Evolutionary conservation across 2,113 vertebrate genomes (phyloP), one percentile per base, ranked within the genome.

Genomic region (Ranitomeya variabilis): DNA sequence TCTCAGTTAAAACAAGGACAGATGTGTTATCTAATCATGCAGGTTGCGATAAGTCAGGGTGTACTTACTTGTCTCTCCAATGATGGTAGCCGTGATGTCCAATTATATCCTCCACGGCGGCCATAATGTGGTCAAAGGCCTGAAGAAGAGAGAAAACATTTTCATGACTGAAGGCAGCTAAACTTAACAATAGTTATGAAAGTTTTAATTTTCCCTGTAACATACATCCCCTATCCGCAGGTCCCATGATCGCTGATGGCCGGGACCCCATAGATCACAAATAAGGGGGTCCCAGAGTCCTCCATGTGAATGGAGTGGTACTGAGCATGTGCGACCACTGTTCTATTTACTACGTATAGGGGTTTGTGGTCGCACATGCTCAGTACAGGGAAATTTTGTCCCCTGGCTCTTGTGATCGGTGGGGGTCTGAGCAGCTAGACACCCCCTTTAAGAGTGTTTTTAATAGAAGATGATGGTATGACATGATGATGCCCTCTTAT

Each of bases 61-160:
- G 59, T 21, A 95, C 96, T 95, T 92, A 98, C 97, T 97, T 99
- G 95, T 98, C 98, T 91, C 98, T 95, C 98, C 98, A 99, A 95
- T 99, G 97, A 92, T 99, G 97, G 89, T 99, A 99, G 55, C 98
- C 98, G 5, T 98, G 97, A 87, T 98, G 96, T 16, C 98, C 98
- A 74, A 98, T 97, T 0, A 99, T 96, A 94, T 99, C 98, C 92
- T 99, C 98, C 91, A 99, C 97, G 0, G 98, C 98, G 73, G 98
- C 96, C 94, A 99, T 94, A 93, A 98, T 98, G 94, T 99, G 98
- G 91, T 99, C 98, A 91, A 99, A 99, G 76, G 97, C 97, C 98
- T 96, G 95, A 90, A 93, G 91, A 2, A 64, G 91, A 91, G 88
- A 93, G 71, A 93, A 92, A 62, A 55, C 26, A 21, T 31, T 31